Evolutionary conservation across 2,797 vertebrate genomes (phyloP).

Genomic region (Pseudopleuronectes americanus): DNA sequence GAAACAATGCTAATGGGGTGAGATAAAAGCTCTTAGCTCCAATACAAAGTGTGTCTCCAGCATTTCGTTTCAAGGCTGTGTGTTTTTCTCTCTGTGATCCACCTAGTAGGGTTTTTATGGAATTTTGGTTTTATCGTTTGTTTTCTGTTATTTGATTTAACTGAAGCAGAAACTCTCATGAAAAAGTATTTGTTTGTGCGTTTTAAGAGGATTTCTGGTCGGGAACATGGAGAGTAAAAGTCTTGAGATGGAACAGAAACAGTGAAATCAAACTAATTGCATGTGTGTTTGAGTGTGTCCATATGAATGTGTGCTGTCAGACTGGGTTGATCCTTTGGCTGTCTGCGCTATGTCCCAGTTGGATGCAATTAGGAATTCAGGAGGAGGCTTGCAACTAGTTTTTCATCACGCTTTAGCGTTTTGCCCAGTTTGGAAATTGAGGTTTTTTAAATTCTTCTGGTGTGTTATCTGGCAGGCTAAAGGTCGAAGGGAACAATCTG

Average conservation of each 20-base stretch:
- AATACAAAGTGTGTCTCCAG: slow-evolving; percentile 42
- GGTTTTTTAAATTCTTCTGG: slow-evolving; percentile 34
- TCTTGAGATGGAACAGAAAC: slow-evolving; percentile 12
- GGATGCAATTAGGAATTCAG: slow-evolving; percentile 21
- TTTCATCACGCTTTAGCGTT: slow-evolving; percentile 18
- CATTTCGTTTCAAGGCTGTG: slow-evolving; percentile 9
- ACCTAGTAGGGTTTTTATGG: slow-evolving; percentile 5
- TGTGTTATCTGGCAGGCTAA: slow-evolving; percentile 22
- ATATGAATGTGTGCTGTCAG: slow-evolving; percentile 17
- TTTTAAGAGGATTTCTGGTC: slow-evolving; percentile 18
- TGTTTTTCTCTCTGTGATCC: slow-evolving; percentile 27
- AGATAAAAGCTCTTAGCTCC: slow-evolving; percentile 49
- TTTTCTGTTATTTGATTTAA: slow-evolving; percentile 37
- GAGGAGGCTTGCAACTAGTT: neutral
- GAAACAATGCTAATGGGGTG: slow-evolving; percentile 37
- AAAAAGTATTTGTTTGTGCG: slow-evolving; percentile 20
- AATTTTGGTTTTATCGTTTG: slow-evolving; percentile 12
- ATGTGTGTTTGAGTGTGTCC: slow-evolving; percentile 4
- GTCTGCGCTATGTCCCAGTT: slow-evolving; percentile 17
- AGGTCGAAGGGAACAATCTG: slow-evolving; percentile 47
- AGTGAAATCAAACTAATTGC: slow-evolving; percentile 17
- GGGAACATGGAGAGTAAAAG: neutral
- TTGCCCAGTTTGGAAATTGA: slow-evolving; percentile 13
- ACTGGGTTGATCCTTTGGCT: slow-evolving; percentile 8
- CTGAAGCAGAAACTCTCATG: slow-evolving; percentile 6